Evolutionary conservation across 2,113 vertebrate genomes (phyloP), one percentile per base, ranked within the genome.

Genomic region (Nycticebus coucang): DNA sequence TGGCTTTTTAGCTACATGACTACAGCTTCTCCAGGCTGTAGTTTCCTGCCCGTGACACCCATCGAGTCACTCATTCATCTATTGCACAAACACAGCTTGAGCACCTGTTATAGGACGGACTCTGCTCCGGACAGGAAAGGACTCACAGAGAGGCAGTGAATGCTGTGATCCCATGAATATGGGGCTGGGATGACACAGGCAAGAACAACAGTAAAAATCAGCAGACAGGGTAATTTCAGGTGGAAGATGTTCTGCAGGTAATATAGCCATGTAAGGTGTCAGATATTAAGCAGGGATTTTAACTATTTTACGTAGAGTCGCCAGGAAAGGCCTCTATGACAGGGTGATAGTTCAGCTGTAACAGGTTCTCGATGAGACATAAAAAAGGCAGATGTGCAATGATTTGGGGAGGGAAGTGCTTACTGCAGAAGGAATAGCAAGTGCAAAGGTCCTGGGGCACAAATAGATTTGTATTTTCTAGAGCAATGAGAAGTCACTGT

Each of bases 321-420:
- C 79, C 30, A 88, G 30, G 35, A 37, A 89, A 89, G 74, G 33
- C 33, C 9, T 78, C 71, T 87, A 30, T 71, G 53, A 41, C 22
- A 33, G 45, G 66, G 18, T 71, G 53, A 55, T 55, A 79, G 77
- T 93, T 97, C 81, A 95, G 55, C 71, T 24, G 22, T n/a, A 93
- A 69, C 37, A 82, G 68, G 1, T 64, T 50, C 84, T 87, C 37
- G 50, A 60, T 81, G 17, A 90, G 45, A 78, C 50, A 59, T 41
- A 4, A 78, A 90, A 79, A 66, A 26, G 37, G n/a, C 37, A 85
- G 17, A 1, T 35, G 28, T 72, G 13, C 45, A 77, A 93, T 93
- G 82, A 91, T 81, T 18, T 45, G 50, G 37, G 4, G 37, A 14
- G 18, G 64, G 55, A 4, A 50, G 30, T 50, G 26, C 87, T 85